These are phyloP conservation scores for Lampris incognitus DNA, from an alignment of 2,113 vertebrate genomes.

Conservation along the genomic window DNA sequence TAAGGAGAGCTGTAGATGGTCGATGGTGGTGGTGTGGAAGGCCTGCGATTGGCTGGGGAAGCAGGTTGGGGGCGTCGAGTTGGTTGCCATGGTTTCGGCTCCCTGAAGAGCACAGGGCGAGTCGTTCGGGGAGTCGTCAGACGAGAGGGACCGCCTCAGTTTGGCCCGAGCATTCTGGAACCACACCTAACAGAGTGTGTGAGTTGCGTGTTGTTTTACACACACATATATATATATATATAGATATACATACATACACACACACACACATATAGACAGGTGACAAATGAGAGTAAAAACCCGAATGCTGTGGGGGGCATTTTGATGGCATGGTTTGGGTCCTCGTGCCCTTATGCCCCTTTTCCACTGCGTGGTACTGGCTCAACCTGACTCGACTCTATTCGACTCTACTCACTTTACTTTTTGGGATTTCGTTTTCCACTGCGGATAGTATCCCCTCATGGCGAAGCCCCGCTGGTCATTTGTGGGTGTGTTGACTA, in stretches of 20 bases:
- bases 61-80: slow-evolving; percentile 12
- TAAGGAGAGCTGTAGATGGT: slow-evolving; percentile 75
- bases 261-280: too few relatives aligned
- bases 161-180: slow-evolving; percentile 83
- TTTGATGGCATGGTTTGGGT: too few relatives aligned
- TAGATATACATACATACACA: background rate
- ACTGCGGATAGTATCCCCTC: too few relatives aligned
- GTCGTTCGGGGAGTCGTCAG: slow-evolving; percentile 62
- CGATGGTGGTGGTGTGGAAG: slow-evolving; percentile 73
- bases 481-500: too few relatives aligned
- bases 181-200: slow-evolving; percentile 73
- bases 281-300: background rate
- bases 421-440: too few relatives aligned
- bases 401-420: too few relatives aligned
- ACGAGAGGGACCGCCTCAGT: slow-evolving; percentile 72
- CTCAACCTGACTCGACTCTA: too few relatives aligned
- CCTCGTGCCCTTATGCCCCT: too few relatives aligned
- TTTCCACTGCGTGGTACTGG: too few relatives aligned
- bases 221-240: background rate
- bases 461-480: too few relatives aligned
- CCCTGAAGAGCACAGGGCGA: slow-evolving; percentile 25
- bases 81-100: slow-evolving; percentile 26
- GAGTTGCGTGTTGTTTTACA: background rate
- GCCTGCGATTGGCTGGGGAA: slow-evolving; percentile 25
- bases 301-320: too few relatives aligned